Percentiles rank a stretch among this genome's conserved stretches.
Conservation (phyloP, 2,113 vertebrate genomes). For the Mustela nigripes region DNA sequence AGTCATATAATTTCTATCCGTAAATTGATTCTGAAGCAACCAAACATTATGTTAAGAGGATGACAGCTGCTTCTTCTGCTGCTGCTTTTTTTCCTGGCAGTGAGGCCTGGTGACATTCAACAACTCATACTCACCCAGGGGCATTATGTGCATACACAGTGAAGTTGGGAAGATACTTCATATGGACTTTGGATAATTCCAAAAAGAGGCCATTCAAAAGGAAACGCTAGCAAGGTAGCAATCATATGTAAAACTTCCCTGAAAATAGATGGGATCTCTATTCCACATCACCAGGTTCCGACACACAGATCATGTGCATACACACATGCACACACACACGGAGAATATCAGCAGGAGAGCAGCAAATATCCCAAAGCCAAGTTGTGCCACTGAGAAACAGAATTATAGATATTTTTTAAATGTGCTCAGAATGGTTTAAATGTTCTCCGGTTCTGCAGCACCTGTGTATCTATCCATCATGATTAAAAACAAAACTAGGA, state of each 20-base stretch:
- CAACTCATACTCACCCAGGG: slow-evolving; percentile 17
- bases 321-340: background rate
- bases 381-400: background rate
- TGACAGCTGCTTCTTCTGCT: background rate
- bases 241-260: background rate
- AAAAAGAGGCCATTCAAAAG: slow-evolving; percentile 23
- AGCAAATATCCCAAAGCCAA: background rate
- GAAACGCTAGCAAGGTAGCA: background rate
- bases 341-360: background rate
- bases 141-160: slow-evolving; percentile 18
- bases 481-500: slow-evolving; percentile 27
- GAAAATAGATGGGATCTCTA: background rate
- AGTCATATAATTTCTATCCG: slow-evolving; percentile 50
- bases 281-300: background rate
- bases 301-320: background rate
- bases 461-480: background rate
- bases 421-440: slow-evolving; percentile 49
- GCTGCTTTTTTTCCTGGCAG: background rate
- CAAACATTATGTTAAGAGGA: background rate
- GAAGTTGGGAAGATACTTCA: background rate
- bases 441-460: background rate
- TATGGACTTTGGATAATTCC: background rate
- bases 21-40: slow-evolving; percentile 47
- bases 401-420: background rate
- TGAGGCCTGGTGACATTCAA: slow-evolving; percentile 8